Evolutionary conservation across 1,140 invertebrate genomes (phyloP).

Genomic region (Caenorhabditis tropicalis): DNA sequence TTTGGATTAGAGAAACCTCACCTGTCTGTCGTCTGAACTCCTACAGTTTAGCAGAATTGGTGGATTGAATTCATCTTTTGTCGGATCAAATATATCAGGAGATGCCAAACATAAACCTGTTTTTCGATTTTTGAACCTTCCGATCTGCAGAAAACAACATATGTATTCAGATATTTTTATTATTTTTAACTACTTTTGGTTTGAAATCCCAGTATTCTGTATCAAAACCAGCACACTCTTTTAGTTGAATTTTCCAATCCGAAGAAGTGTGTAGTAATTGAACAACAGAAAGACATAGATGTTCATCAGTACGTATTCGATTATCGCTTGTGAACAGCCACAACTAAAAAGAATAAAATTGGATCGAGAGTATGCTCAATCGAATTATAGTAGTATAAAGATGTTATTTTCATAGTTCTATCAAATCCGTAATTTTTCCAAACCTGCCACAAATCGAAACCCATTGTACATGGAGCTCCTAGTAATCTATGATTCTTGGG

Average conservation of each 20-base stretch:
- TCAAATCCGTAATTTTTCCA: not conserved
- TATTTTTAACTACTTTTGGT: constrained; percentile 48
- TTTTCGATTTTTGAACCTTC: constrained; percentile 45
- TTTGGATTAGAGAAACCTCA: not conserved
- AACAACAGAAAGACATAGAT: constrained; percentile 57
- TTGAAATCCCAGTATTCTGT: constrained; percentile 57
- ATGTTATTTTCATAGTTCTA: too few species aligned
- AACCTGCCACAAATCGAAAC: constrained; percentile 72
- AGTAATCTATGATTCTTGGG: constrained; percentile 60
- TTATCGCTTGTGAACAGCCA: constrained; percentile 62
- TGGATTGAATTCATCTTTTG: constrained; percentile 30
- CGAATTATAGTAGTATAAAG: too few species aligned
- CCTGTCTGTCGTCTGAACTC: constrained; percentile 7
- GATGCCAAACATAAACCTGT: constrained; percentile 54
- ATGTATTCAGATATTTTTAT: not conserved
- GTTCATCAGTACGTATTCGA: constrained; percentile 65
- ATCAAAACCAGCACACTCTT: constrained; percentile 58
- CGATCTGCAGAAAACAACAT: constrained; percentile 41
- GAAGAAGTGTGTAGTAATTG: constrained; percentile 48
- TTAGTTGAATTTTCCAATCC: constrained; percentile 58
- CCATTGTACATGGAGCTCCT: constrained; percentile 64
- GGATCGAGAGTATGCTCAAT: too few species aligned
- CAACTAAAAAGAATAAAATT: constrained; percentile 59
- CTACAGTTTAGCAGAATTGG: constrained; percentile 35
- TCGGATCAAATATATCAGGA: constrained; percentile 25